A percentile compares a stretch with the other conserved stretches of the same genome.
These are phyloP conservation scores for Strix uralensis DNA, from an alignment of 2,113 vertebrate genomes.

Conservation along the genomic window DNA sequence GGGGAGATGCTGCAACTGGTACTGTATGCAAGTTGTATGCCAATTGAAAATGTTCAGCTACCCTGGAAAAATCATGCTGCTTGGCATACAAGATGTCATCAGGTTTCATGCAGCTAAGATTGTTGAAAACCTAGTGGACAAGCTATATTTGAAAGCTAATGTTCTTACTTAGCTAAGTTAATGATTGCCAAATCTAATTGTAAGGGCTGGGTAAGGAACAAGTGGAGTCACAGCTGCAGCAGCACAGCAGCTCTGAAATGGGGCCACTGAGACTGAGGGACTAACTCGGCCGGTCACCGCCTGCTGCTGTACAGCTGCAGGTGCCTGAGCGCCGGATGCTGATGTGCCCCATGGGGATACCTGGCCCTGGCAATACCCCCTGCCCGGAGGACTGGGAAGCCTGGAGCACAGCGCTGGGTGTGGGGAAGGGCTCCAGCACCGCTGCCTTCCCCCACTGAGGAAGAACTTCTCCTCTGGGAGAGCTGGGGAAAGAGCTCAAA, in stretches of 20 bases:
- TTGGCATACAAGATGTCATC: not conserved
- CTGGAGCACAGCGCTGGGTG: not conserved
- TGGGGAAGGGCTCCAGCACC: not conserved
- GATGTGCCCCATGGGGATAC: not conserved
- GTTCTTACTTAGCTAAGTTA: not conserved
- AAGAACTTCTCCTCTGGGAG: not conserved
- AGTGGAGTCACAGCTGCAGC: not conserved
- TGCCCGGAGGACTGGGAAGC: not conserved
- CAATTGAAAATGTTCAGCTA: not conserved
- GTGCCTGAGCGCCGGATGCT: rapidly evolving
- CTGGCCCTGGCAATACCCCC: rapidly evolving
- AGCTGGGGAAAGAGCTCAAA: not conserved
- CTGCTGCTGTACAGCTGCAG: not conserved
- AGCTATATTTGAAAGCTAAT: not conserved
- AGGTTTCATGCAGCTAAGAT: not conserved
- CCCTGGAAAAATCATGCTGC: not conserved
- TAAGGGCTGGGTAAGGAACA: not conserved
- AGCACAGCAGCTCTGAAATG: not conserved
- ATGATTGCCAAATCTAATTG: not conserved
- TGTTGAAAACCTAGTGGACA: not conserved
- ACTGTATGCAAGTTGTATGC: not conserved
- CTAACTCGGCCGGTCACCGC: rapidly evolving
- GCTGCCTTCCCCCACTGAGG: not conserved
- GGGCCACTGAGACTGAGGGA: too few species aligned
- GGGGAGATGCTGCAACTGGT: not conserved